Evolutionary conservation across 2,113 vertebrate species (phyloP).

Genomic region (Ibidorhyncha struthersii): DNA sequence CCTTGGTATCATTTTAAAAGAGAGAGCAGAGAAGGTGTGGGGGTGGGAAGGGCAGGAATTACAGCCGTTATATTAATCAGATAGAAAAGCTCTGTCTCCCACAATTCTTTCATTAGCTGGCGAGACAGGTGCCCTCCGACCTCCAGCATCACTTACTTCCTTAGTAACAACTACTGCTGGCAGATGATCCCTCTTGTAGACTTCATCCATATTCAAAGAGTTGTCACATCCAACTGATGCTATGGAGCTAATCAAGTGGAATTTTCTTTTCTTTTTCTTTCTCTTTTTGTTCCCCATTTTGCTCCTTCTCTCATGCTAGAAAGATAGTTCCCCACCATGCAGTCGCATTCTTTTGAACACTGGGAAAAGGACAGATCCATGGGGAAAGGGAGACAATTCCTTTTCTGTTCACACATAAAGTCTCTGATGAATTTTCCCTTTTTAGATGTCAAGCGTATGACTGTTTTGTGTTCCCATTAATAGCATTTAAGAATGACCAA

Average conservation of each 20-base stretch:
- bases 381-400: not conserved
- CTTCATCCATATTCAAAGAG: slow-evolving; percentile 75
- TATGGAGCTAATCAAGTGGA: slow-evolving; percentile 75
- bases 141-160: slow-evolving; percentile 72
- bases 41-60: slow-evolving; percentile 56
- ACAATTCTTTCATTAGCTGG: slow-evolving; percentile 73
- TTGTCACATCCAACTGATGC: slow-evolving; percentile 67
- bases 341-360: slow-evolving; percentile 29
- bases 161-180: slow-evolving; percentile 70
- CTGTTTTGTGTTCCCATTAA: not conserved
- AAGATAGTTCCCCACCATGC: not conserved
- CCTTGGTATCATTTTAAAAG: slow-evolving; percentile 28
- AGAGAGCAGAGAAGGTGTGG: slow-evolving; percentile 34
- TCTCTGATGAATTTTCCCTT: not conserved
- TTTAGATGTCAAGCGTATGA: not conserved
- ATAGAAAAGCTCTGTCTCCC: slow-evolving; percentile 67
- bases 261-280: slow-evolving; percentile 48
- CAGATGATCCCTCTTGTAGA: slow-evolving; percentile 71
- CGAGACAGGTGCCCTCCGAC: slow-evolving; percentile 64
- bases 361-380: not conserved
- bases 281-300: not conserved
- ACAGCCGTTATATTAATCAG: slow-evolving; percentile 67
- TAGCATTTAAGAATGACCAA: not conserved
- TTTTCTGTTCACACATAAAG: slow-evolving; percentile 3
- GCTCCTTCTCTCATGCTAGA: not conserved